Evolutionary conservation across 2,888 invertebrate genomes (phyloP).

Genomic region (Agrochola lychnidis): DNA sequence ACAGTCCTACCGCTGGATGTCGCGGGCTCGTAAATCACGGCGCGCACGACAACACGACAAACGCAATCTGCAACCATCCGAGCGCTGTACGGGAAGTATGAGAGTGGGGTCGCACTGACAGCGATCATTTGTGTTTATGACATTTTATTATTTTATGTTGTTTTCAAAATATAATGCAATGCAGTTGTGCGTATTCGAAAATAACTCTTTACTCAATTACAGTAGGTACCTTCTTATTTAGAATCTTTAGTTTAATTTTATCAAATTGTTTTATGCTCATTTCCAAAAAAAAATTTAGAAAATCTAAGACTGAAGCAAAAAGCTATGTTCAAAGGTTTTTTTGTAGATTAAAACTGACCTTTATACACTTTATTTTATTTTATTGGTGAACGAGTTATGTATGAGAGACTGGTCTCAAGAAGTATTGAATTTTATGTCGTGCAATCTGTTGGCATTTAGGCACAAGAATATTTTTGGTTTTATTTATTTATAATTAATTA

Average conservation of each 20-base stretch:
- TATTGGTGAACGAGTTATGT: no score
- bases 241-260: no score
- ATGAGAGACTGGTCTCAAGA: not conserved
- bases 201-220: no score
- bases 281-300: no score
- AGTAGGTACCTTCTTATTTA: no score
- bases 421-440: not conserved
- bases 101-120: constrained; percentile 28
- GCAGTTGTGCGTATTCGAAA: not conserved
- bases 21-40: constrained; percentile 70
- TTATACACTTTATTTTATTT: no score
- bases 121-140: not conserved
- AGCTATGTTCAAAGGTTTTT: not conserved
- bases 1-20: constrained; percentile 49
- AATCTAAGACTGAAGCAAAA: no score
- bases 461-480: no score
- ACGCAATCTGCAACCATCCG: constrained; percentile 64
- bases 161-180: not conserved
- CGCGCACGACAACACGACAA: constrained; percentile 66
- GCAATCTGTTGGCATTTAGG: not conserved
- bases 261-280: no score
- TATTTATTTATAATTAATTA: no score
- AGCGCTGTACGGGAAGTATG: constrained; percentile 44
- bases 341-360: not conserved
- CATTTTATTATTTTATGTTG: not conserved